Evolutionary conservation across 2,113 vertebrate genomes (phyloP).

Genomic region (Strigops habroptila): DNA sequence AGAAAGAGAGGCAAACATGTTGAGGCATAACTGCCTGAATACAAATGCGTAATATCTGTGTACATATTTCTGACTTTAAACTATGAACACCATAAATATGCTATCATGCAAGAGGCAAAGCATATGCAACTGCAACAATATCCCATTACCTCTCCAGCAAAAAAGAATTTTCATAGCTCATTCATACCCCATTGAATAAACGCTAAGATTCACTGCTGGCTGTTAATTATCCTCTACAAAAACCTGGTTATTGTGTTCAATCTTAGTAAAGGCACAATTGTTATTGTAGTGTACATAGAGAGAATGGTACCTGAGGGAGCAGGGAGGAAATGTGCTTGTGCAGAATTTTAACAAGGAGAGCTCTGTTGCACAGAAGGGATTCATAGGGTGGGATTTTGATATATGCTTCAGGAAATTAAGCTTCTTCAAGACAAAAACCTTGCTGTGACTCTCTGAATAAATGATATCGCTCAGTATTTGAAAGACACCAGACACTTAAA

Average conservation of each 20-base stretch:
- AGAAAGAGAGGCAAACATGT: conserved; percentile 30
- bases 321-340: neutral
- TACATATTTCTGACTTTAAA: conserved; percentile 34
- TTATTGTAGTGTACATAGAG: conserved; percentile 42
- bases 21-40: conserved; percentile 34
- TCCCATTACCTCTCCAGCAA: conserved; percentile 48
- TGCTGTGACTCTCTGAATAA: conserved; percentile 1
- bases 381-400: conserved; percentile 40
- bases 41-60: conserved; percentile 1
- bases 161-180: conserved; percentile 59
- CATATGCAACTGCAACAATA: neutral
- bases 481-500: neutral
- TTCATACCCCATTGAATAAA: conserved; percentile 60
- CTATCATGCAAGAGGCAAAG: conserved; percentile 6
- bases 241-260: conserved; percentile 61
- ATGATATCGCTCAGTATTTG: neutral
- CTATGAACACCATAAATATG: conserved; percentile 23
- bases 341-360: conserved; percentile 50
- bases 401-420: conserved; percentile 48
- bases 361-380: conserved; percentile 26
- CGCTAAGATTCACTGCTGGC: conserved; percentile 44
- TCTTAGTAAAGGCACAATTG: conserved; percentile 45
- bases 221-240: conserved; percentile 66
- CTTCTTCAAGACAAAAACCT: conserved; percentile 46
- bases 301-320: conserved; percentile 38